Conservation (phyloP, 2,113 vertebrate genomes). For the Mesembrinibis cayennensis region DNA sequence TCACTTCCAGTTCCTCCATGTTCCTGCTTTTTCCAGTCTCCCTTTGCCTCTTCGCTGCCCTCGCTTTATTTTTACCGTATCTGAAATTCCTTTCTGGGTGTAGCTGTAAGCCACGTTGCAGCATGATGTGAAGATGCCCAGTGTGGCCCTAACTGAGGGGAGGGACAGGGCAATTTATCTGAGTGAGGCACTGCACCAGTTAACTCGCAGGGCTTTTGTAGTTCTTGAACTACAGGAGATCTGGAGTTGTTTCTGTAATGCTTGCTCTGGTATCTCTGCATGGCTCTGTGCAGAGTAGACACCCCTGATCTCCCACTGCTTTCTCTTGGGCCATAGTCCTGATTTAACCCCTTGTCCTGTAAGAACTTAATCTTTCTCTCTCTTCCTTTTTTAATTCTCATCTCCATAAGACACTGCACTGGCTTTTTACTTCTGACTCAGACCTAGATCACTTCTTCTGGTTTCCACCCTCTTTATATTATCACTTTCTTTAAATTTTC, state of each 20-base stretch:
- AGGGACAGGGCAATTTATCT: neutral
- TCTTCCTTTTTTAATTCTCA: neutral
- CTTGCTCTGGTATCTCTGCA: neutral
- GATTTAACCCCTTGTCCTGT: neutral
- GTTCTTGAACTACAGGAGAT: neutral
- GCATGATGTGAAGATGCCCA: neutral
- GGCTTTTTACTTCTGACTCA: neutral
- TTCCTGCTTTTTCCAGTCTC: neutral
- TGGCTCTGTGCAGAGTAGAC: neutral
- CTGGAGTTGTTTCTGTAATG: neutral
- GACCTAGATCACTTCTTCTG: neutral
- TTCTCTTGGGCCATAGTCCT: neutral
- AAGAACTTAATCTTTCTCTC: neutral
- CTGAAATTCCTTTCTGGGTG: neutral
- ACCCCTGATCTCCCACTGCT: neutral
- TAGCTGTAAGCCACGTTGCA: neutral
- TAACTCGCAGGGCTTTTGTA: neutral
- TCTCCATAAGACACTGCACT: neutral
- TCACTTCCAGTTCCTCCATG: neutral
- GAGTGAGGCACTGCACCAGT: neutral
- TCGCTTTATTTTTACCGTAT: neutral
- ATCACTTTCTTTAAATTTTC: neutral
- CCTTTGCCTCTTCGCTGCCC: neutral
- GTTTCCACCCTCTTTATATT: neutral
- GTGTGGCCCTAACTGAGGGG: neutral